Evolutionary conservation across 2,113 vertebrate species (phyloP), one percentile per base, ranked within the genome.

Genomic region (Aphelocoma coerulescens): DNA sequence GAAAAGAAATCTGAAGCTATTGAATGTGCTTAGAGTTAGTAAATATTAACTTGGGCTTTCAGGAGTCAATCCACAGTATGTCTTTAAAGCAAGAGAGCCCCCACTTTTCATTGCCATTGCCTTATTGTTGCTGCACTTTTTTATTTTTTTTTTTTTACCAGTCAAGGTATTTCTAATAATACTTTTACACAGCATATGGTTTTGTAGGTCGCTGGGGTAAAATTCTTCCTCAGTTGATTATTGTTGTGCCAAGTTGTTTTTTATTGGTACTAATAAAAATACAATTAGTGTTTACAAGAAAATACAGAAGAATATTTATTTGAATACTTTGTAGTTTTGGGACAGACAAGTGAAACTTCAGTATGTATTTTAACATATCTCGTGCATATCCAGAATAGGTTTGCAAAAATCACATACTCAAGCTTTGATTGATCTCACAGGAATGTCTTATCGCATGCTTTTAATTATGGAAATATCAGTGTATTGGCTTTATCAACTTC

Each of bases 1-100:
- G 84, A 87, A 86, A 92, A 86, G 63, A 94, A 89, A 80, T 75
- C 75, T 79, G 71, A 94, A 91, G 87, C 39, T 93, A 44, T 28
- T 91, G 86, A 91, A 86, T 96, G 92, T 95, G 90, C 93, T 87
- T 78, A 59, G 88, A 94, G 86, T 92, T 88, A 95, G 96, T 91
- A 96, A 95, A 95, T 95, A 96, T 95, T 96, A 94, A 87, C 93
- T 95, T 90, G 59, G 81, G 49, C 80, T 96, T 94, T 92, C 86
- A 69, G 57, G 57, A 94, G 37, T 84, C 92, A 57, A 18, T 67
- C 61, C 69, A 72, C 43, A 80, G 59, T 19, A 24, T 33, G 39
- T 51, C 52, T 85, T 58, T 76, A 88, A 88, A 91, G 65, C 23
- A 82, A 68, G 55, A 73, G 5, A 91, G 16, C 26, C 59, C 66